These are phyloP conservation scores for Platycnemis pennipes DNA, from an alignment of 2,888 invertebrate genomes.

Conservation along the genomic window DNA sequence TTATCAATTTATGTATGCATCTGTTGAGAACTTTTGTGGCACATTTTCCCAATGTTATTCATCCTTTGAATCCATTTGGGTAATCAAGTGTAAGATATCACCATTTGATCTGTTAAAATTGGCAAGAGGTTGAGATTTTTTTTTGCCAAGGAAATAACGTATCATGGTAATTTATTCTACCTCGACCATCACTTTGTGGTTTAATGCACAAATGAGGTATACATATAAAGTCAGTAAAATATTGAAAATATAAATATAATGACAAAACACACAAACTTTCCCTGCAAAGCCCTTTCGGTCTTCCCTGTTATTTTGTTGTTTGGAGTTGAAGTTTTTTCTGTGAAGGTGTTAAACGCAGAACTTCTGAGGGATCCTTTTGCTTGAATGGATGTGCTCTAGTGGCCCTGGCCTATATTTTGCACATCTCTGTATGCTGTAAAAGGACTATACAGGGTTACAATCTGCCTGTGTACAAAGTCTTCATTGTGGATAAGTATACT, in stretches of 20 bases:
- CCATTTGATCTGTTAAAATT: no score
- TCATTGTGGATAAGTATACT: slow-evolving; percentile 42
- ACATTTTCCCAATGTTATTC: no score
- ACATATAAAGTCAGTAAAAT: background rate
- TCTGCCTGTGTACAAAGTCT: slow-evolving; percentile 42
- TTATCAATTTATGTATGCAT: no score
- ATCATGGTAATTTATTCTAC: no score
- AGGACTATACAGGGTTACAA: slow-evolving; percentile 49
- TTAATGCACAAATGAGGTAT: no score
- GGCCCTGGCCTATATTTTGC: background rate
- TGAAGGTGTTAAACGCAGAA: background rate
- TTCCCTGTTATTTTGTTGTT: background rate
- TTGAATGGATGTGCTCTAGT: background rate
- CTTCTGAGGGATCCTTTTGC: background rate
- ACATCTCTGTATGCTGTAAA: background rate
- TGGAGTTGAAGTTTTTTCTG: background rate
- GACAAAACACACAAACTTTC: background rate
- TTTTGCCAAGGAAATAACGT: no score
- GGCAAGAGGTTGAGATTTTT: no score
- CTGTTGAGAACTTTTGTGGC: no score
- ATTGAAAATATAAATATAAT: background rate
- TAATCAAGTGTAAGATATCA: no score
- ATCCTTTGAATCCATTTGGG: no score
- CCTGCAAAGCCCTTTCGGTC: background rate
- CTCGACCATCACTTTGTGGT: no score